Evolutionary conservation across 2,797 vertebrate genomes (phyloP), one percentile per base, ranked within the genome.

Genomic region (Phoebastria nigripes): DNA sequence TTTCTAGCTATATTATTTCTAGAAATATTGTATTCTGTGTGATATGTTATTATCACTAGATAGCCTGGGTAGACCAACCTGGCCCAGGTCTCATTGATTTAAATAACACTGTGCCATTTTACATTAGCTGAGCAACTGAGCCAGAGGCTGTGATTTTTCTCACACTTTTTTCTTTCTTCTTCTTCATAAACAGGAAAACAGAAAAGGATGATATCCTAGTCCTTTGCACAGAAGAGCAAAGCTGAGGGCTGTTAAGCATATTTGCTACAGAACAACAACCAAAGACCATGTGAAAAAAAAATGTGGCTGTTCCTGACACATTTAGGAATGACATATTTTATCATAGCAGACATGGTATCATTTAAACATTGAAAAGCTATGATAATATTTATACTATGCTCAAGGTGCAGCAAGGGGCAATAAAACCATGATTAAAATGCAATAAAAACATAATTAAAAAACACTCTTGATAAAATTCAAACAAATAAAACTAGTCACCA

Each of bases 391-490:
- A 85, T 87, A 58, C 26, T 74, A 73, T 72, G 49, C n/a, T 95
- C 72, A 97, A 96, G 93, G 80, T 96, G 62, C 49, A 89, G 55
- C 22, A 70, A 89, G 28, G 89, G 58, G 84, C 80, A 94, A 94
- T 93, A 96, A 97, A 95, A 85, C 24, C 39, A 87, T 90, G 35
- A 96, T 91, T 96, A 87, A 96, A 96, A 93, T 96, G 94, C 84
- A 94, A 95, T 83, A 91, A 94, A 95, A 87, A 61, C 13, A 62
- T 94, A 79, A 94, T 96, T 96, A 80, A 91, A 93, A 61, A 94
- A 17, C 16, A 77, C 8, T 83, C 15, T 59, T 67, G 61, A 90
- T 90, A 91, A 93, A 94, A 96, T 93, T 78, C 8, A 76, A 85
- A 82, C 61, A 94, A 97, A 91, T 89, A 87, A 96, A 96, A 87